Conservation (phyloP, 2,113 vertebrate species). For the Daubentonia madagascariensis region DNA sequence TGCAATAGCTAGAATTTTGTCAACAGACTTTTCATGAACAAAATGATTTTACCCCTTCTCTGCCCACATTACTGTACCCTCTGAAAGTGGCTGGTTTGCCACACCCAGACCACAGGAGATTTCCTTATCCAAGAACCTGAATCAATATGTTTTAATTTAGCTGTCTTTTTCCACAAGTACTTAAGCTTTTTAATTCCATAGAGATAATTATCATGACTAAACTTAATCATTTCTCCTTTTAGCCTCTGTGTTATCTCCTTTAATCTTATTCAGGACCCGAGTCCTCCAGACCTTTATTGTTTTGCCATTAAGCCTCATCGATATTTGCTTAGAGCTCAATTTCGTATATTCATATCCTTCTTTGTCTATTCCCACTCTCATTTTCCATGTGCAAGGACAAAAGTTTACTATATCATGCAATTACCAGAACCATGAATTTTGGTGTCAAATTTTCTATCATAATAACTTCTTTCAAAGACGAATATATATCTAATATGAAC, state of each 20-base stretch:
- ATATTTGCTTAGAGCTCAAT: not conserved
- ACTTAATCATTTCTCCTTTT: not conserved
- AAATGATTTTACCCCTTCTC: not conserved
- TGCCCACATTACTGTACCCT: not conserved
- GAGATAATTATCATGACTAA: not conserved
- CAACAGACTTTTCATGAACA: not conserved
- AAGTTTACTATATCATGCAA: not conserved
- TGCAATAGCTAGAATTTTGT: not conserved
- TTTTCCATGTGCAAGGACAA: not conserved
- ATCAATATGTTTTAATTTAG: not conserved
- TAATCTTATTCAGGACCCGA: not conserved
- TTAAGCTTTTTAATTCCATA: conserved; percentile 15
- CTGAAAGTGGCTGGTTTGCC: not conserved
- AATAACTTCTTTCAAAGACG: not conserved
- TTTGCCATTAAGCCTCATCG: not conserved
- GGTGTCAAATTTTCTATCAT: not conserved
- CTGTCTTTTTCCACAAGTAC: not conserved
- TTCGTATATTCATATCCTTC: not conserved
- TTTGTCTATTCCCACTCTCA: not conserved
- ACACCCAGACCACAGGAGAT: not conserved
- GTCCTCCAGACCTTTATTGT: not conserved
- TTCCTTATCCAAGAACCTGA: not conserved
- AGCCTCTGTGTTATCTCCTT: not conserved
- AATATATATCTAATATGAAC: not conserved
- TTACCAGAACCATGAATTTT: not conserved